Percentiles rank a stretch among this genome's conserved stretches.
These are phyloP conservation scores for Nineta flava DNA, from an alignment of 2,888 invertebrate genomes.

Conservation along the genomic window DNA sequence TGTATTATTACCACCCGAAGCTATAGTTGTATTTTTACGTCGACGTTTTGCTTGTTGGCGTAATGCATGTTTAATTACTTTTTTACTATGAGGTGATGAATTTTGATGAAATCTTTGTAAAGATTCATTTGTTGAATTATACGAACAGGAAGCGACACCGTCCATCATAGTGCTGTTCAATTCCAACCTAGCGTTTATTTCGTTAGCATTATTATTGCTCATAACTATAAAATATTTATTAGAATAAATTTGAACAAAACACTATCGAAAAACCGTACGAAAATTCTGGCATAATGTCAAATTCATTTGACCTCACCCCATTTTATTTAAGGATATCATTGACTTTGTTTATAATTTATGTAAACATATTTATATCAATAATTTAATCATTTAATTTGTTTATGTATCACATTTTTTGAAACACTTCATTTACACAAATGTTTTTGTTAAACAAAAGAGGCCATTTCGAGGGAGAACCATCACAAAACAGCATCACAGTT, in stretches of 20 bases:
- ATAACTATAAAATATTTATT: neutral
- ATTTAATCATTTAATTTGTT: neutral
- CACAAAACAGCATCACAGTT: neutral
- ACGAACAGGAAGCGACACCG: slow-evolving; percentile 7
- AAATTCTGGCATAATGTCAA: slow-evolving; percentile 1
- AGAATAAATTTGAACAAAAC: neutral
- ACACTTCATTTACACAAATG: neutral
- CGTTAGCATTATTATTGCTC: neutral
- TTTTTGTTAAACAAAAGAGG: slow-evolving; percentile 2
- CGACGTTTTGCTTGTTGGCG: slow-evolving; percentile 60
- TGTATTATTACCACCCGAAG: slow-evolving; percentile 41
- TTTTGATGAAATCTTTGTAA: slow-evolving; percentile 18
- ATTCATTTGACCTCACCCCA: slow-evolving; percentile 7
- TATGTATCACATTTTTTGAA: neutral
- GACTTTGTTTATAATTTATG: neutral
- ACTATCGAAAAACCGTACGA: neutral
- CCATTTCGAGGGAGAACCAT: slow-evolving; percentile 4
- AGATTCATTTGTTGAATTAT: slow-evolving; percentile 15
- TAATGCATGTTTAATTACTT: slow-evolving; percentile 60
- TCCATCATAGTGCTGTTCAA: slow-evolving; percentile 4
- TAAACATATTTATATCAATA: neutral
- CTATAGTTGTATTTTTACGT: slow-evolving; percentile 61
- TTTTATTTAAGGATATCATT: neutral
- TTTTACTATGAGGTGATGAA: slow-evolving; percentile 31
- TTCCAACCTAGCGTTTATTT: neutral